phyloP scores from a whole-genome alignment of 2,113 vertebrate species.

The Hassar affinis region DNA sequence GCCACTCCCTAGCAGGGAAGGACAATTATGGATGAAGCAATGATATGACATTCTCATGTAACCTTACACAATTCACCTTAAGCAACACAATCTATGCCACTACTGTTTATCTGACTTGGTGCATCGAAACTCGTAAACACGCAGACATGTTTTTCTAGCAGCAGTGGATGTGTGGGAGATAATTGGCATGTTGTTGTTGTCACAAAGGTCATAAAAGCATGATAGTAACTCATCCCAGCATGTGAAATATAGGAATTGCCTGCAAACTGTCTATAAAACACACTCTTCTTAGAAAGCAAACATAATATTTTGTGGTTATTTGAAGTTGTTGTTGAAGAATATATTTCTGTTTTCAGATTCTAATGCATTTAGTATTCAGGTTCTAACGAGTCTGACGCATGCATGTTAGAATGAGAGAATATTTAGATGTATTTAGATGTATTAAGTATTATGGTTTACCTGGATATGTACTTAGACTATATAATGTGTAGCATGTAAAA shows the following conservation, averaged over 20 bases:
- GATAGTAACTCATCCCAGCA: neutral
- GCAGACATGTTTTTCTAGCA: constrained; percentile 14
- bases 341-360: neutral
- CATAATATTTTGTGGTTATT: neutral
- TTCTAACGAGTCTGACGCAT: neutral
- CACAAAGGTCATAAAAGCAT: constrained; percentile 36
- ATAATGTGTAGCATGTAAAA: neutral
- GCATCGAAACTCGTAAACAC: constrained; percentile 17
- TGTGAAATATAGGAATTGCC: neutral
- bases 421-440: neutral
- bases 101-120: constrained; percentile 20
- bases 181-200: constrained; percentile 22
- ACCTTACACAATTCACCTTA: constrained; percentile 27
- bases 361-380: neutral
- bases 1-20: constrained; percentile 14
- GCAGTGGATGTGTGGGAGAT: constrained; percentile 2
- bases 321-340: no score
- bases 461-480: neutral
- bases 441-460: neutral
- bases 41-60: constrained; percentile 29
- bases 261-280: neutral
- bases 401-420: neutral
- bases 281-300: neutral
- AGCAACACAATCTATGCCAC: constrained; percentile 15
- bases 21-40: constrained; percentile 40